Percentiles rank a stretch among this genome's conserved stretches.
These are phyloP conservation scores for Pelusios castaneus DNA, from an alignment of 2,113 vertebrate genomes.

Conservation along the genomic window DNA sequence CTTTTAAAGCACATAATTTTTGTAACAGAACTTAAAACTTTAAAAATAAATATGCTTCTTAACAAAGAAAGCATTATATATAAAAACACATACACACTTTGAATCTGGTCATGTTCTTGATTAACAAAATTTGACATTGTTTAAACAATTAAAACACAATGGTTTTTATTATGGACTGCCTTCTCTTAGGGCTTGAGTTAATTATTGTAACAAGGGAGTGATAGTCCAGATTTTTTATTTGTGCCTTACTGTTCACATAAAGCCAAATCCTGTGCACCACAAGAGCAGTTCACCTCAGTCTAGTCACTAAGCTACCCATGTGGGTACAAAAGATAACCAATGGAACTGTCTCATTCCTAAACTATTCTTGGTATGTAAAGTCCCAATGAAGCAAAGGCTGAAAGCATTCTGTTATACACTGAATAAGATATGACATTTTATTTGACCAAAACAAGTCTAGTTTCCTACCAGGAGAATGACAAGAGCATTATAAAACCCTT, in stretches of 20 bases:
- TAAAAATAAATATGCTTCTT: not conserved
- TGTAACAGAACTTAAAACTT: not conserved
- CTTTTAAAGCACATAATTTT: not conserved
- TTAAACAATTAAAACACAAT: accelerated
- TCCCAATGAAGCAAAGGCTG: not conserved
- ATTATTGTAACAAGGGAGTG: accelerated
- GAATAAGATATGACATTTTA: not conserved
- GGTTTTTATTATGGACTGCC: not conserved
- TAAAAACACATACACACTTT: not conserved
- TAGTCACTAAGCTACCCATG: not conserved
- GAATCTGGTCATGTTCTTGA: not conserved
- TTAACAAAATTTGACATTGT: not conserved
- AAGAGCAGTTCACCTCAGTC: accelerated
- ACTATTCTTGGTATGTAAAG: not conserved
- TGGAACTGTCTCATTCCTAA: not conserved
- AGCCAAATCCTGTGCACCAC: not conserved
- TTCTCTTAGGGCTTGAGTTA: not conserved
- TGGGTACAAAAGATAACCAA: no score
- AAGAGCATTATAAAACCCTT: not conserved
- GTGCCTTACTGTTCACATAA: not conserved
- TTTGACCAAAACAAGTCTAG: accelerated
- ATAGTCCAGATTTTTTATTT: not conserved
- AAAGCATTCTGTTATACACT: not conserved
- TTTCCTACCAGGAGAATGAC: not conserved
- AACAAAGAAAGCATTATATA: not conserved